Conservation (phyloP, 1,140 invertebrate genomes). For the Solen grandis region DNA sequence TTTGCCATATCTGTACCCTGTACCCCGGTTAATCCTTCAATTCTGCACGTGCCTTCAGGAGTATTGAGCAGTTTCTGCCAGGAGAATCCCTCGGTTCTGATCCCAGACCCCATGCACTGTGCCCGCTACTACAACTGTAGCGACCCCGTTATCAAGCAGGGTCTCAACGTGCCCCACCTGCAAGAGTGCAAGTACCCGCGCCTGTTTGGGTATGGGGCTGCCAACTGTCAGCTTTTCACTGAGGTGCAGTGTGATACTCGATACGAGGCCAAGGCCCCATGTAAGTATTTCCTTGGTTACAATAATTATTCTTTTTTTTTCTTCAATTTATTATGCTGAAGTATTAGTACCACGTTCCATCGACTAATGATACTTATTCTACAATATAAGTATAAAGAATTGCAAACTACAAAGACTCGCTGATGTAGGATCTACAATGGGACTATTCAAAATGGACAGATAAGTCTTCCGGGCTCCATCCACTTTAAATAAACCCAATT, state of each 20-base stretch:
- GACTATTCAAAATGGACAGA: no score
- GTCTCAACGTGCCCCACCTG: slow-evolving; percentile 58
- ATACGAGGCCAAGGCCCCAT: slow-evolving; percentile 60
- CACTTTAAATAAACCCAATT: no score
- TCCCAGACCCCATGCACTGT: slow-evolving; percentile 63
- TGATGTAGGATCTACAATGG: no score
- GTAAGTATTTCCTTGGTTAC: no score
- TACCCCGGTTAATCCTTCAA: not conserved
- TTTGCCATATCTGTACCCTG: not conserved
- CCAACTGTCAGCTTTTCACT: slow-evolving; percentile 61
- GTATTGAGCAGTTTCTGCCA: slow-evolving; percentile 56
- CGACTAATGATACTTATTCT: no score
- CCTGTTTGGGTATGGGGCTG: slow-evolving; percentile 58
- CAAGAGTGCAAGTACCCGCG: slow-evolving; percentile 69
- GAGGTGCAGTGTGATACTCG: slow-evolving; percentile 56
- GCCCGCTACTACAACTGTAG: slow-evolving; percentile 73
- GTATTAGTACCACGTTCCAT: no score
- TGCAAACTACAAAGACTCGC: no score
- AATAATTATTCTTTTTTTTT: no score
- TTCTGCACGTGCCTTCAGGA: slow-evolving; percentile 43
- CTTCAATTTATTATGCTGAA: no score
- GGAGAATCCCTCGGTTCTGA: slow-evolving; percentile 60
- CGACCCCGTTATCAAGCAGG: slow-evolving; percentile 20
- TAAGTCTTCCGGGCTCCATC: no score
- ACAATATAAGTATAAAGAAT: no score